Base-by-base conservation (phyloP, 2,797 vertebrate genomes). In the Lemur catta region DNA sequence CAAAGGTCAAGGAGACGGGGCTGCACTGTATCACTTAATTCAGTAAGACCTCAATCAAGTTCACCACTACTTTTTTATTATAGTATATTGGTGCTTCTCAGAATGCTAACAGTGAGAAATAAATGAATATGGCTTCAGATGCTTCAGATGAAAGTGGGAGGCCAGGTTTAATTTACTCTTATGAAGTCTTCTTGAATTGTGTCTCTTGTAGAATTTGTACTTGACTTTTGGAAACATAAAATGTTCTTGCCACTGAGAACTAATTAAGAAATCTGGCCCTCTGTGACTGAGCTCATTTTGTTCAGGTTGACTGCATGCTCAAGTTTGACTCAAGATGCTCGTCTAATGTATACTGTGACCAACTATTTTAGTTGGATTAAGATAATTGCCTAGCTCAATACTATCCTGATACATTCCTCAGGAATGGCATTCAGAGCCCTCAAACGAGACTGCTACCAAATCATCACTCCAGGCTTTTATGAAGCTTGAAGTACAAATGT, bases 291-390 rank as follows among this genome's bases (percentile, higher is more conserved):
- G 98, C 97, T 98, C 79, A 98, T 98, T 98, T 96, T 98, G 98
- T 99, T 99, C 98, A 78, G 98, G 98, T 98, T 98, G 98, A 98
- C 98, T 98, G 98, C 97, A 33, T 98, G 97, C 97, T 98, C 98
- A 97, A 98, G 98, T 97, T 94, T 97, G 98, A 84, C 97, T 98
- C 97, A 97, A 96, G 98, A 98, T 98, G 98, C 97, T 98, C 98
- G 97, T 97, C 97, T 97, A 76, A 97, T 97, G 97, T 98, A 90
- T 76, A 55, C 97, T 97, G 97, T 97, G 98, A 94, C 98, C 98
- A 98, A 61, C 98, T 38, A 97, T 93, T 98, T 97, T 97, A 20
- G 84, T 43, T 96, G 98, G 98, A 98, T 98, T 98, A 98, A 97
- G 97, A 97, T 98, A 98, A 98, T 98, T 98, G 97, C 98, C 97